Conservation (phyloP, 1,140 invertebrate genomes). For the Tetraneura akinire region DNA sequence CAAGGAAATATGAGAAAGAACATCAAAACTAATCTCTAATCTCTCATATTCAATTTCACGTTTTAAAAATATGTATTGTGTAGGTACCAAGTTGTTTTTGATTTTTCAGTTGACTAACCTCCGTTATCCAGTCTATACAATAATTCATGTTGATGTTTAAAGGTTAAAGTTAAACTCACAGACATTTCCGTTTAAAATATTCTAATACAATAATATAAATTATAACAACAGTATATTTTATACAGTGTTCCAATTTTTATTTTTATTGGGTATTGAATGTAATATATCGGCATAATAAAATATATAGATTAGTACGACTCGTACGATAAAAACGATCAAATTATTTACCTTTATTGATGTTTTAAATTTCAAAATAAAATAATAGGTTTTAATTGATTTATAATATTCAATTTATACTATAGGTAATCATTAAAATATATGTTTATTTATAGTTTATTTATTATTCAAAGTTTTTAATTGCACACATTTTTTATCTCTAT, state of each 20-base stretch:
- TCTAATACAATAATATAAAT: too few species aligned
- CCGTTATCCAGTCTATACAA: neutral
- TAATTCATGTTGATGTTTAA: conserved; percentile 16
- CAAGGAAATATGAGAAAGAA: conserved; percentile 30
- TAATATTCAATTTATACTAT: too few species aligned
- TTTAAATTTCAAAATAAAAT: too few species aligned
- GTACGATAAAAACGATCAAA: neutral
- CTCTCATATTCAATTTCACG: conserved; percentile 41
- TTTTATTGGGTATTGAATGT: neutral
- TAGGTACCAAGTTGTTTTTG: neutral
- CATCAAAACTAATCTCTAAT: conserved; percentile 40
- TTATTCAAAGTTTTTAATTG: too few species aligned
- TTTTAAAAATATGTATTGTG: neutral
- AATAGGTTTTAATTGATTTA: too few species aligned
- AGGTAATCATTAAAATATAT: too few species aligned
- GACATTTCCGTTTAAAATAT: neutral
- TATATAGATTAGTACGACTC: too few species aligned
- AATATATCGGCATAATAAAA: neutral
- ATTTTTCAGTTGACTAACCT: conserved; percentile 10
- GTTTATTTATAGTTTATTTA: too few species aligned
- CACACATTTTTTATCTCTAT: too few species aligned
- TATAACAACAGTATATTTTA: neutral
- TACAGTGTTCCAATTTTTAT: neutral
- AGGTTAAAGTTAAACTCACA: neutral
- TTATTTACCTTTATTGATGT: too few species aligned